Conservation (phyloP, 2,113 vertebrate species). For the Etheostoma spectabile region DNA sequence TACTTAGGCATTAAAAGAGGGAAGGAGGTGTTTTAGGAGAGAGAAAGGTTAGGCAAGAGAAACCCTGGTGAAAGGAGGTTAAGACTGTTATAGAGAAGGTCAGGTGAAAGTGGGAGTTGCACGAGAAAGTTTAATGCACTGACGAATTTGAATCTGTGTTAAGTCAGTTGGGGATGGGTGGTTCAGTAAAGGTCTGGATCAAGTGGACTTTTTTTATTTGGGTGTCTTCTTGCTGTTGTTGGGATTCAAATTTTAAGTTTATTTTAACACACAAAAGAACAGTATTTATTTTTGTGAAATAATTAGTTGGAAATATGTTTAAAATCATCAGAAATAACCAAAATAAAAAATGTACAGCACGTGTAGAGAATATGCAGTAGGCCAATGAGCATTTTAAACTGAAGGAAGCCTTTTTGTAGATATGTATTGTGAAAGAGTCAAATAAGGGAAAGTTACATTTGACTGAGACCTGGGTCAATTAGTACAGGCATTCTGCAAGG, state of each 20-base stretch:
- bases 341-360: not conserved
- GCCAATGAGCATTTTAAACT: not conserved
- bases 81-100: conserved; percentile 38
- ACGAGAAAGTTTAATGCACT: conserved; percentile 10
- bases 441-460: not conserved
- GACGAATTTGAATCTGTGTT: conserved; percentile 23
- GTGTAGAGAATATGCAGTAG: not conserved
- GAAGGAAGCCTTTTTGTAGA: not conserved
- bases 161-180: conserved; percentile 50
- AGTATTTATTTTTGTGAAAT: not conserved
- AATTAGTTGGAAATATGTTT: not conserved
- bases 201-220: conserved; percentile 9
- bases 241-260: not conserved
- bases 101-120: conserved; percentile 29
- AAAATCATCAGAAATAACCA: not conserved
- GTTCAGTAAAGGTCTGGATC: conserved; percentile 50
- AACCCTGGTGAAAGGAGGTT: not conserved
- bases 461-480: not conserved
- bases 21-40: conserved; percentile 8
- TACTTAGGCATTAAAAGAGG: conserved; percentile 31
- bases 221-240: conserved; percentile 32
- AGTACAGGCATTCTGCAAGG: not conserved
- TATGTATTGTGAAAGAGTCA: not conserved
- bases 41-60: not conserved
- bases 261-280: not conserved